phyloP scores from a whole-genome alignment of 2,888 invertebrate species.

The Synergus laeviventris region DNA sequence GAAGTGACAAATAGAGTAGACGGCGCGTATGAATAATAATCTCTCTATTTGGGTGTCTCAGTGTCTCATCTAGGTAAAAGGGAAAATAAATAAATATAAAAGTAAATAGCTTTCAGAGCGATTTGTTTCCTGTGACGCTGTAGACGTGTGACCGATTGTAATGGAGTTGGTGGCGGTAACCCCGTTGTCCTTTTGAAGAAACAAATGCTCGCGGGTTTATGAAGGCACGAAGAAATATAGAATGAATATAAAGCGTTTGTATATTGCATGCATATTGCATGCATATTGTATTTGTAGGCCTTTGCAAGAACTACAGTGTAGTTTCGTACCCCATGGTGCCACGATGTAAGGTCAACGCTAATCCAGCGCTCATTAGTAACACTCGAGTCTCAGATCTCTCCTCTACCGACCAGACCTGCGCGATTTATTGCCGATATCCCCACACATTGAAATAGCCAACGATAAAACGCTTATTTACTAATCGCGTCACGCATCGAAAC shows the following conservation, averaged over 20 bases:
- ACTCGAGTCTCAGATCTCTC: slow-evolving; percentile 43
- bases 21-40: slow-evolving; percentile 7
- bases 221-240: slow-evolving; percentile 49
- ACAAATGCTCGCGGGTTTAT: slow-evolving; percentile 61
- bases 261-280: neutral
- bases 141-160: slow-evolving; percentile 65
- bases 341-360: slow-evolving; percentile 56
- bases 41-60: neutral
- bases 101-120: neutral
- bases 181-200: slow-evolving; percentile 61
- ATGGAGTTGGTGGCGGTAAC: slow-evolving; percentile 66
- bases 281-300: slow-evolving; percentile 4
- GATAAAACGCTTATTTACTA: slow-evolving; percentile 26
- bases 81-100: slow-evolving; percentile 1
- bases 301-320: slow-evolving; percentile 26
- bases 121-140: slow-evolving; percentile 41
- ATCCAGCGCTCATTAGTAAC: slow-evolving; percentile 69
- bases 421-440: slow-evolving; percentile 32
- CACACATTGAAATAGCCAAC: slow-evolving; percentile 32
- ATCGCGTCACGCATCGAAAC: slow-evolving; percentile 28
- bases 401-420: neutral
- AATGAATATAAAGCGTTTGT: slow-evolving; percentile 39
- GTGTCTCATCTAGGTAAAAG: neutral
- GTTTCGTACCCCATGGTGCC: slow-evolving; percentile 22
- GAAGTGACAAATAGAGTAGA: slow-evolving; percentile 23